These are phyloP conservation scores for Callyntrura guangdongensis DNA, from an alignment of 2,888 invertebrate genomes.

Conservation along the genomic window DNA sequence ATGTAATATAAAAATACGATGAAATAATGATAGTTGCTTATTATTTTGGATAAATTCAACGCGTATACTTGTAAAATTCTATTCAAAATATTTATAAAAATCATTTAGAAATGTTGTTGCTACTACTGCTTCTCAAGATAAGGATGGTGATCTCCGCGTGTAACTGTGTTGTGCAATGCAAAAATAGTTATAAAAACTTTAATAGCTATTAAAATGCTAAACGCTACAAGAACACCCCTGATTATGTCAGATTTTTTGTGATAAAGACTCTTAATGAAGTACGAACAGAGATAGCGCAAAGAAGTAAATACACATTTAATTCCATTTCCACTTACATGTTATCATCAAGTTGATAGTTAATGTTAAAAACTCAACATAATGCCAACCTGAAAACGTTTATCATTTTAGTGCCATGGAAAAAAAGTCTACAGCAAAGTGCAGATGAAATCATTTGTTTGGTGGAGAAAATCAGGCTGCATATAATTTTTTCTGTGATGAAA, in stretches of 20 bases:
- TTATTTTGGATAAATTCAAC: neutral
- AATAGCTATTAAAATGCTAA: constrained; percentile 64
- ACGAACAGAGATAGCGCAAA: constrained; percentile 36
- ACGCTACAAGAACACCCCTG: constrained; percentile 48
- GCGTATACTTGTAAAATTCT: neutral
- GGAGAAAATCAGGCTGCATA: too few relatives aligned
- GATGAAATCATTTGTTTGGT: too few relatives aligned
- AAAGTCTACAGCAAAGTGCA: too few relatives aligned
- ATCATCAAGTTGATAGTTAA: constrained; percentile 2
- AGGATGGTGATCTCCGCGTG: neutral
- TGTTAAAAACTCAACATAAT: neutral
- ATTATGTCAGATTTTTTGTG: constrained; percentile 55
- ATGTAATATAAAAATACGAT: neutral
- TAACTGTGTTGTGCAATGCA: neutral
- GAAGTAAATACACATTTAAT: neutral
- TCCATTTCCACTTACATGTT: neutral
- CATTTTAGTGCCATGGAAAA: too few relatives aligned
- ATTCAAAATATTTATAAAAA: neutral
- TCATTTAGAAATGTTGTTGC: constrained; percentile 8
- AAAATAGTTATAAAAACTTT: constrained; percentile 35
- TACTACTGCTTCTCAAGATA: neutral
- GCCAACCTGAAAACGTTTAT: too few relatives aligned
- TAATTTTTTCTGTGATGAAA: neutral
- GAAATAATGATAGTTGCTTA: constrained; percentile 17
- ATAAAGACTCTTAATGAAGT: constrained; percentile 47